Evolutionary conservation across 2,113 vertebrate species (phyloP).

Genomic region (Oceanodroma tethys): DNA sequence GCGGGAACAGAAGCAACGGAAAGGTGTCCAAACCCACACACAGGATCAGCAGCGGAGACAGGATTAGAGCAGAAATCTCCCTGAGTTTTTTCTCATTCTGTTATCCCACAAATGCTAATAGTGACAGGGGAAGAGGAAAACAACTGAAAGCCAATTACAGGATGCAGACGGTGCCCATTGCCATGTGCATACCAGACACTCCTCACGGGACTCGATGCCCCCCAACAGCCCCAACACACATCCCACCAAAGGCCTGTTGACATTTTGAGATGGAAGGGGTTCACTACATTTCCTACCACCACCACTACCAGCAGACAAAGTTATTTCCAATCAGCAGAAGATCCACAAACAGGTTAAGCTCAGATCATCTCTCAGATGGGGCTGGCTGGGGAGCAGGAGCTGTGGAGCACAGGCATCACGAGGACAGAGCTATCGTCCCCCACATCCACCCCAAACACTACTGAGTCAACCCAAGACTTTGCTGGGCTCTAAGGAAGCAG

Average conservation of each 20-base stretch:
- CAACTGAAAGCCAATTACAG: background rate
- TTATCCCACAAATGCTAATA: background rate
- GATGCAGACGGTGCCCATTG: background rate
- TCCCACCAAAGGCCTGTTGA: background rate
- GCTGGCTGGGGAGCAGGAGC: background rate
- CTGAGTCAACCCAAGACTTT: background rate
- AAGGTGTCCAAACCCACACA: background rate
- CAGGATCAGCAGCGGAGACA: background rate
- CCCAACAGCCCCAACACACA: background rate
- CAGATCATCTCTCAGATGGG: background rate
- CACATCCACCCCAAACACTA: background rate
- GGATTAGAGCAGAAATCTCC: background rate
- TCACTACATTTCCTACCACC: background rate
- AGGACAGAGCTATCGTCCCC: background rate
- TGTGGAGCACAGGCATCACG: background rate
- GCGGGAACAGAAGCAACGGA: background rate
- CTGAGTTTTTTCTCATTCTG: background rate
- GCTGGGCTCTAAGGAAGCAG: background rate
- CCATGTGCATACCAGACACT: too few relatives aligned
- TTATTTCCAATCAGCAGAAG: background rate
- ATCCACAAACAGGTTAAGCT: background rate
- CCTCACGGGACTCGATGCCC: accelerated
- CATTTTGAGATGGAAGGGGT: background rate
- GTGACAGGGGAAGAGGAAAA: background rate
- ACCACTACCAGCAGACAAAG: background rate